Evolutionary conservation across 2,113 vertebrate species (phyloP).

Genomic region (Psilopsiagon aymara): DNA sequence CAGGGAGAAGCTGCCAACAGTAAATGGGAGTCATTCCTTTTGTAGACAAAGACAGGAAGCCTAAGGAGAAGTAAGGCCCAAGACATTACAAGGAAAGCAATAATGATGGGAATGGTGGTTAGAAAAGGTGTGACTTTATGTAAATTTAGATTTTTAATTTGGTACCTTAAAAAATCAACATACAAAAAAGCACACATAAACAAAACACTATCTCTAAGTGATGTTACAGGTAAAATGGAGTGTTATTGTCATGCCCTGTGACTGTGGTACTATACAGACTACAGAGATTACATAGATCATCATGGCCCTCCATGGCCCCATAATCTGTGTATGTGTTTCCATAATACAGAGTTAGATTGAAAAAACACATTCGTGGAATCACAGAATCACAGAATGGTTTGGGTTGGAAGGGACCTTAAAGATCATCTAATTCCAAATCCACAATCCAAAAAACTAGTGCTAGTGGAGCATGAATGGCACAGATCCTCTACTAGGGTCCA

Average conservation of each 20-base stretch:
- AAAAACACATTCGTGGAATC: not conserved
- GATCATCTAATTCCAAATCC: not conserved
- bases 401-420: not conserved
- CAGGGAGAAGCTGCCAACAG: not conserved
- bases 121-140: not conserved
- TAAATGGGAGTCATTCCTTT: not conserved
- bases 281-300: not conserved
- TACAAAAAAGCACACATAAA: not conserved
- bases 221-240: not conserved
- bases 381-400: not conserved
- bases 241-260: not conserved
- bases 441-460: not conserved
- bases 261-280: not conserved
- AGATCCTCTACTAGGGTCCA: not conserved
- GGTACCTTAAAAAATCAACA: not conserved
- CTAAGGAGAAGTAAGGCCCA: not conserved
- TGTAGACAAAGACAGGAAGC: conserved; percentile 28
- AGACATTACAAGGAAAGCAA: not conserved
- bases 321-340: not conserved
- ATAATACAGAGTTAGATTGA: not conserved
- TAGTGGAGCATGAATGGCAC: not conserved
- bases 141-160: not conserved
- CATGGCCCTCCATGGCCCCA: not conserved
- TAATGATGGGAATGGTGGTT: not conserved
- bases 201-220: not conserved